Evolutionary conservation across 1,140 invertebrate genomes (phyloP), one percentile per base, ranked within the genome.

Genomic region (Hycleus phaleratus): DNA sequence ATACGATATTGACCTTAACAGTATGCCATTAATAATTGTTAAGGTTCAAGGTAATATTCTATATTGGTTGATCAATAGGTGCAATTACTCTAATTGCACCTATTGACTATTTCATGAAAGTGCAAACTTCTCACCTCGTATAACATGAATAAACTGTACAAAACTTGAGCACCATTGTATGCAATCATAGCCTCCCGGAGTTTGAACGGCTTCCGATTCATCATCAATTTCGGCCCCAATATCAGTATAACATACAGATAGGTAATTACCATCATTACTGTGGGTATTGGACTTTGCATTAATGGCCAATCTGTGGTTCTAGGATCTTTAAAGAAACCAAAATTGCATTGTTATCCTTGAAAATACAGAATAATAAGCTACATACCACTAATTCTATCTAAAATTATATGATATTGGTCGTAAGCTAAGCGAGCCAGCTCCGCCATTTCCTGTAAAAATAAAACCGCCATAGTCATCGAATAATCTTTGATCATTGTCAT

Each of bases 141-240:
- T 62, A 94, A 85, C 85, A 97, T 92, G 67, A 88, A 90, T 1
- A 83, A 68, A 49, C 90, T 93, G 63, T 93, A 84, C 6, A 93
- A 60, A 9, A 95, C 91, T 79, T 96, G 90, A 45, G 83, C 82
- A 11, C 90, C 88, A 68, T 98, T 98, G 75, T 98, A 97, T 4
- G 82, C 71, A n/a, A 96, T 82, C 39, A 97, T 79, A 2, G 89
- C 70, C 58, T 81, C 82, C 63, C 88, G 84, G 2, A 97, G 79
- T 63, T 92, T 82, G 71, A 90, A 93, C 0, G 94, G 90, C 72
- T 93, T 89, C 64, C 86, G 80, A 71, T 93, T 88, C 44, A 84
- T 81, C 95, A 97, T 97, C 62, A 90, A 81, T 50, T 84, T 77
- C 1, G 92, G 93, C 1, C 93, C 94, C 6, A 89, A 73, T 44